These are phyloP conservation scores for Euura saliciscinereae DNA, from an alignment of 1,140 invertebrate species.

Conservation along the genomic window DNA sequence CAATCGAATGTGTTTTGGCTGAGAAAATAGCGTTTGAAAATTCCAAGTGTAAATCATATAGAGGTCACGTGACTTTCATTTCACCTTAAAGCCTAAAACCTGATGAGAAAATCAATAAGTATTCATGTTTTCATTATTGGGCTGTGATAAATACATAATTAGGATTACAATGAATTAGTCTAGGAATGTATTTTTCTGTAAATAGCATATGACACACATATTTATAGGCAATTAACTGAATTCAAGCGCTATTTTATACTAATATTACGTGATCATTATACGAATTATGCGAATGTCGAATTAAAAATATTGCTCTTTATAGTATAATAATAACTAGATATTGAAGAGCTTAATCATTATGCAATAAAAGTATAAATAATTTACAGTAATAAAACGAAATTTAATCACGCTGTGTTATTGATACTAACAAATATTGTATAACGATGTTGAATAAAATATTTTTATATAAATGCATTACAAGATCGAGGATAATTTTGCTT, in stretches of 20 bases:
- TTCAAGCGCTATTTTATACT: neutral
- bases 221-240: too few relatives aligned
- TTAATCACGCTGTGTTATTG: neutral
- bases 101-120: neutral
- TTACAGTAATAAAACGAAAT: neutral
- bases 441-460: neutral
- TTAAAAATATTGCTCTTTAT: neutral
- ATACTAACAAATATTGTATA: neutral
- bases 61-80: too few relatives aligned
- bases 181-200: neutral
- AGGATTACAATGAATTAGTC: neutral
- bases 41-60: too few relatives aligned
- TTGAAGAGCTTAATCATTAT: neutral
- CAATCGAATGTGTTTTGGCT: too few relatives aligned
- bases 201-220: too few relatives aligned
- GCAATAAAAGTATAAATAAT: neutral
- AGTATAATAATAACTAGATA: neutral
- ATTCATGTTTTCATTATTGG: neutral
- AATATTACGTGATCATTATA: neutral
- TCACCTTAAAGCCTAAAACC: neutral
- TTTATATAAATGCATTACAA: neutral
- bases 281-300: neutral
- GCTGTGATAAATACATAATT: constrained; percentile 5
- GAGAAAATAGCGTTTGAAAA: too few relatives aligned
- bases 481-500: neutral